Base-by-base conservation (phyloP, 1,140 invertebrate genomes). In the Platyura marginata region DNA sequence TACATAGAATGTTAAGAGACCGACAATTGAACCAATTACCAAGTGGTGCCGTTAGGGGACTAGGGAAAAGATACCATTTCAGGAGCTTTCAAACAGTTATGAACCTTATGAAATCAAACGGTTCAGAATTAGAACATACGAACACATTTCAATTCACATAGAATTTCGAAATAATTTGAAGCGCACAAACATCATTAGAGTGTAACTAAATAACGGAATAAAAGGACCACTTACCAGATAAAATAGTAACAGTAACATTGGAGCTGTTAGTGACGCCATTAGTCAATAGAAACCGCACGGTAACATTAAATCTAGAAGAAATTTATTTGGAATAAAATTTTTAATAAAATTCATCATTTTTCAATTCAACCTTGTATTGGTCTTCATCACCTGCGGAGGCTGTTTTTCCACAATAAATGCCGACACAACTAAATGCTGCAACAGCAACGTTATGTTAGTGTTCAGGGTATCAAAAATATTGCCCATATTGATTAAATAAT, bases 331-430 rank as follows among this genome's bases (percentile, higher is more conserved):
- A 13, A 8, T 13, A 6, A 13, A 13, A 29, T 29, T 29, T 29
- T 13, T 6, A 13, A 29, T 13, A 8, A 29, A 8, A 29, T 29
- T 29, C 6, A 6, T 29, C 13, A 29, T 29, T 29, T 29, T 13
- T 13, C 13, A 29, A 19, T 48, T 48, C 56, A 29, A 71, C 68
- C 68, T 67, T 1, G 89, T 91, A 55, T 93, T 91, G 4, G 88
- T 94, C 63, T 94, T 94, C 81, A 95, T 85, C 0, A 95, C 89
- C 63, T 95, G 90, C 0, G 91, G 89, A 1, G 90, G 91, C 55
- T 94, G 89, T 49, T 89, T 89, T 58, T 94, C 89, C 21, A 95
- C 90, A 13, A 94, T 87, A 59, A 95, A 95, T 29, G 6, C 25
- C 25, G 25, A 29, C 13, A 29, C 25, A 13, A 29, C 13, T 29